Evolutionary conservation across 2,113 vertebrate genomes (phyloP).

Genomic region (Hypanus sabinus): DNA sequence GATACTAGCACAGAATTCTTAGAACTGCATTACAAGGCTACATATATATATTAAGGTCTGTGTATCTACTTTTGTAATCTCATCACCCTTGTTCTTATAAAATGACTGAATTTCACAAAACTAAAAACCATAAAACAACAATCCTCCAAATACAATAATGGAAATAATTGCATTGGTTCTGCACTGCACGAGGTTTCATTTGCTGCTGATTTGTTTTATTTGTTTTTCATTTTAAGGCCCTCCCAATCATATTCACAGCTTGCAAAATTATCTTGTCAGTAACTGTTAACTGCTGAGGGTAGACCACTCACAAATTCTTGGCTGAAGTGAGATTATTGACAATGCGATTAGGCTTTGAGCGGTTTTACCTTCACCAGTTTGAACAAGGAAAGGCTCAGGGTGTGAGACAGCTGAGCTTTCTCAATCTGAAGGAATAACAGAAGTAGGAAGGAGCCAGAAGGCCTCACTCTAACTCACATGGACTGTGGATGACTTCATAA

Average conservation of each 20-base stretch:
- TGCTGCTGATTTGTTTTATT: not conserved
- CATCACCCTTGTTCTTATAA: not conserved
- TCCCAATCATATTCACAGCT: not conserved
- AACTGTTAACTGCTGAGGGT: not conserved
- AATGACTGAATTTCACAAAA: not conserved
- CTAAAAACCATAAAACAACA: not conserved
- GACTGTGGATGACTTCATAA: not conserved
- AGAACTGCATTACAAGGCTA: not conserved
- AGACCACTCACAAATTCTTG: not conserved
- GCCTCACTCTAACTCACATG: not conserved
- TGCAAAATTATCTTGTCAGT: not conserved
- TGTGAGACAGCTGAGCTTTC: no score
- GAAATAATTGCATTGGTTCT: not conserved
- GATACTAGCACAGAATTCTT: constrained; percentile 16
- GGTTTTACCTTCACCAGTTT: not conserved
- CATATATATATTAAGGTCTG: not conserved
- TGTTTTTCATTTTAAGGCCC: not conserved
- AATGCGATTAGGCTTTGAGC: not conserved
- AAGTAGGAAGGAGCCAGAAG: not conserved
- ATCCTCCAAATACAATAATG: not conserved
- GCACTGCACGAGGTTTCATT: not conserved
- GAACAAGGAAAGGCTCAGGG: not conserved
- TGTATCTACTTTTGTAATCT: not conserved
- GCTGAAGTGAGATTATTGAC: not conserved
- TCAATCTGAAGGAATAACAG: not conserved